phyloP scores from a whole-genome alignment of 2,888 invertebrate species.

The Pocota personata region DNA sequence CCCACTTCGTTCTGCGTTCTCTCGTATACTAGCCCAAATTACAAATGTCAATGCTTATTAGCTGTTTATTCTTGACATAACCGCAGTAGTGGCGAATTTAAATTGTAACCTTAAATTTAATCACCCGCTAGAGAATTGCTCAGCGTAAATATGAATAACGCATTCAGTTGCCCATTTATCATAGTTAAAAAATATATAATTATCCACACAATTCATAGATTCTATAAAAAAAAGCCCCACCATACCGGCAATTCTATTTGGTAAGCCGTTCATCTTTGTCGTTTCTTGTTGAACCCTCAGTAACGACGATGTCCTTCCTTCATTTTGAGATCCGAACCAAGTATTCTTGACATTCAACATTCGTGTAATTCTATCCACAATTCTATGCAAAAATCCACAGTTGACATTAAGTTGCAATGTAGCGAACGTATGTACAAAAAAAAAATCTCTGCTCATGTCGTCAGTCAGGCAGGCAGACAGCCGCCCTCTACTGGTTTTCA shows the following conservation, averaged over 20 bases:
- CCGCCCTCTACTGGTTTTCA: slow-evolving; percentile 24
- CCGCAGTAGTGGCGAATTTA: too few relatives aligned
- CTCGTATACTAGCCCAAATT: too few relatives aligned
- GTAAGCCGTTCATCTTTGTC: background rate
- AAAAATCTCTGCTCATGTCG: slow-evolving; percentile 14
- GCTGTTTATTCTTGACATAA: too few relatives aligned
- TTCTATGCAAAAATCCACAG: background rate
- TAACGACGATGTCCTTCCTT: slow-evolving; percentile 37
- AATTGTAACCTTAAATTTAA: too few relatives aligned
- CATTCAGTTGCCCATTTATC: background rate
- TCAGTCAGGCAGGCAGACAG: slow-evolving; percentile 17
- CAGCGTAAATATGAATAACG: background rate
- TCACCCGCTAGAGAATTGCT: too few relatives aligned
- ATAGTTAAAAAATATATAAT: background rate
- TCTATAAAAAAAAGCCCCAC: background rate
- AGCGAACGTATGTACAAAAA: background rate
- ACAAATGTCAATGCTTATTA: too few relatives aligned
- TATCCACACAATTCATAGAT: background rate
- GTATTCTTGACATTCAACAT: slow-evolving; percentile 56
- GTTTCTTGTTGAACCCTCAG: background rate
- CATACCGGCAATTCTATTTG: background rate
- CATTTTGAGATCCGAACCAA: slow-evolving; percentile 21
- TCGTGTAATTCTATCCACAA: slow-evolving; percentile 20
- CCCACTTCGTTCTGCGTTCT: too few relatives aligned
- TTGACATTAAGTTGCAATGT: background rate